These are phyloP conservation scores for Nerophis lumbriciformis DNA, from an alignment of 2,113 vertebrate genomes.

Conservation along the genomic window DNA sequence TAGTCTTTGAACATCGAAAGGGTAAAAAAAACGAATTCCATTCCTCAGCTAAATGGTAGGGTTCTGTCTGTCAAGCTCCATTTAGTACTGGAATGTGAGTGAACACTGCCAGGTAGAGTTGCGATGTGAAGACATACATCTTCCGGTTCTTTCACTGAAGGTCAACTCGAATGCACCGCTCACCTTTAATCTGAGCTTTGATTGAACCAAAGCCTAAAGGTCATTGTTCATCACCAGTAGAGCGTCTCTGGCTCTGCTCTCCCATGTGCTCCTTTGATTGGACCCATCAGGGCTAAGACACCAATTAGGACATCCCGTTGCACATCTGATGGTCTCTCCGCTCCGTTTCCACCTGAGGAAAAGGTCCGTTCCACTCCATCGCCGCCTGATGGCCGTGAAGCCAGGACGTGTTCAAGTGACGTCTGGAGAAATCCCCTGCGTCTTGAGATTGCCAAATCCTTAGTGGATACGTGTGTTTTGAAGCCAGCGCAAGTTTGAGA, in stretches of 20 bases:
- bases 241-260: neutral
- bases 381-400: slow-evolving; percentile 2
- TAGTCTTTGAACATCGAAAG: neutral
- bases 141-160: neutral
- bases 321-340: slow-evolving; percentile 6
- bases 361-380: slow-evolving; percentile 10
- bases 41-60: neutral
- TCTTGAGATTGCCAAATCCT: neutral
- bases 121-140: neutral
- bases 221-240: neutral
- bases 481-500: neutral
- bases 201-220: neutral
- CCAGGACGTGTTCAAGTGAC: slow-evolving; percentile 6
- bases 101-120: slow-evolving; percentile 1
- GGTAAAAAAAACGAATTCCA: neutral
- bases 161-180: slow-evolving; percentile 1
- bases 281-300: slow-evolving; percentile 1
- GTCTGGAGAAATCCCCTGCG: neutral
- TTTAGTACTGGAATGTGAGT: neutral
- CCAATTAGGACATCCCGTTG: slow-evolving; percentile 9
- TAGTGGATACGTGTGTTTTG: neutral
- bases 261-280: neutral
- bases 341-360: neutral
- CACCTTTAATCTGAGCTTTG: neutral
- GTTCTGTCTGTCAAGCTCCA: neutral